Percentiles rank a stretch among this genome's conserved stretches.
phyloP scores from a whole-genome alignment of 1,140 invertebrate genomes.

The Heterodera schachtii region DNA sequence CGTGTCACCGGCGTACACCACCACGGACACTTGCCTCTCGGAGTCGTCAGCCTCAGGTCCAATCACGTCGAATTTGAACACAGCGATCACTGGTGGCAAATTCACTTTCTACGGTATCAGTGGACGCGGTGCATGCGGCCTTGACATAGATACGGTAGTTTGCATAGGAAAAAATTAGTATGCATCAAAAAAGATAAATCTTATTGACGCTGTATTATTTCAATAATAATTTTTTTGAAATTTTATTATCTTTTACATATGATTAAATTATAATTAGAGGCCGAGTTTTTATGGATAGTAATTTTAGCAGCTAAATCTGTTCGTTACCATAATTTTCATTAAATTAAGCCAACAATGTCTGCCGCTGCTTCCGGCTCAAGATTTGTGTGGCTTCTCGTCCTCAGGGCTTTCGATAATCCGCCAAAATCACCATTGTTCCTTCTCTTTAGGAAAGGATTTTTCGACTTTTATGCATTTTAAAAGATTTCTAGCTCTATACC shows the following conservation, averaged over 20 bases:
- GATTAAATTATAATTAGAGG: no score
- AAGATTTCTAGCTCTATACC: no score
- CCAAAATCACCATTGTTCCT: no score
- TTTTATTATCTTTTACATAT: no score
- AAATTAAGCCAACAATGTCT: conserved; percentile 14
- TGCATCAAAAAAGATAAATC: no score
- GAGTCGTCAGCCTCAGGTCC: not conserved
- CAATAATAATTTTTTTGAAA: no score
- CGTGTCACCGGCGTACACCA: not conserved
- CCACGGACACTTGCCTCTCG: not conserved
- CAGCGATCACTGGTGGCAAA: conserved; percentile 34
- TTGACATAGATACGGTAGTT: conserved; percentile 7
- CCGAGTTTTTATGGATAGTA: no score
- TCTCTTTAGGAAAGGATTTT: no score
- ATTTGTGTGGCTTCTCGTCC: conserved; percentile 32
- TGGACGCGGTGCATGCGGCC: conserved; percentile 34
- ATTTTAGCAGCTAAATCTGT: no score
- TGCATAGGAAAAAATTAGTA: no score
- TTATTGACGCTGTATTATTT: no score
- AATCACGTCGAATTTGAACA: conserved; percentile 32
- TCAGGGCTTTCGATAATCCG: no score
- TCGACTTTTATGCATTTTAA: conserved; percentile 22
- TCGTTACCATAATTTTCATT: not conserved
- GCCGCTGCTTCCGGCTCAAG: conserved; percentile 28
- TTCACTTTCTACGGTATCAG: conserved; percentile 39